Evolutionary conservation across 2,113 vertebrate genomes (phyloP), one percentile per base, ranked within the genome.

Genomic region (Sapajus apella): DNA sequence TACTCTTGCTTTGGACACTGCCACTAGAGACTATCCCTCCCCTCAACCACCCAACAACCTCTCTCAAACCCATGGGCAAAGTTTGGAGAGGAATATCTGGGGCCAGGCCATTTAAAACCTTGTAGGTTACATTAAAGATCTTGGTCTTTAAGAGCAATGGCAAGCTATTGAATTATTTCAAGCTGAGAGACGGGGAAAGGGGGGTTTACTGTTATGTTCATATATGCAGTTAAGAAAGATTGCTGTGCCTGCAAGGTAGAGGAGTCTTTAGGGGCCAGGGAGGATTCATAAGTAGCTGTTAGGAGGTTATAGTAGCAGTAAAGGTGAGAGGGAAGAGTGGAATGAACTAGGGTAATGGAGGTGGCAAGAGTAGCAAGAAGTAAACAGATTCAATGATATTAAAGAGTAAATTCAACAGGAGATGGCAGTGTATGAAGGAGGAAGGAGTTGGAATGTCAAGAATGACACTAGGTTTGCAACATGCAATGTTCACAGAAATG

Each of bases 211-310:
- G 47, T 55, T 64, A 43, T 52, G 75, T 45, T 95, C 68, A 91
- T 56, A 86, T 77, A 37, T 90, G 72, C 64, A 93, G 81, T 92
- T 81, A 9, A 45, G 56, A 97, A 91, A 93, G 83, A 56, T 27
- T 86, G 17, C 40, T 92, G 23, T 64, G 50, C 23, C 50, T 66
- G 3, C 18, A 12, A 32, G 30, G 0, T 73, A 8, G 61, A 83
- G 73, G 10, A 25, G 47, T 91, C 45, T 73, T 18, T 50, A 11
- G 64, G 27, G 17, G 27, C 4, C 52, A 68, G 45, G 56, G n/a
- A 18, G 25, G 55, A 87, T 90, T 70, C 40, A 73, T 43, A n/a
- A 52, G 50, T 30, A 37, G 56, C 12, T 12, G 47, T 87, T 80
- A 61, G 20, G 70, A 25, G 6, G 0, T 84, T n/a, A 90, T 32